Conservation (phyloP, 2,888 invertebrate genomes). For the Yponomeuta evonymella region DNA sequence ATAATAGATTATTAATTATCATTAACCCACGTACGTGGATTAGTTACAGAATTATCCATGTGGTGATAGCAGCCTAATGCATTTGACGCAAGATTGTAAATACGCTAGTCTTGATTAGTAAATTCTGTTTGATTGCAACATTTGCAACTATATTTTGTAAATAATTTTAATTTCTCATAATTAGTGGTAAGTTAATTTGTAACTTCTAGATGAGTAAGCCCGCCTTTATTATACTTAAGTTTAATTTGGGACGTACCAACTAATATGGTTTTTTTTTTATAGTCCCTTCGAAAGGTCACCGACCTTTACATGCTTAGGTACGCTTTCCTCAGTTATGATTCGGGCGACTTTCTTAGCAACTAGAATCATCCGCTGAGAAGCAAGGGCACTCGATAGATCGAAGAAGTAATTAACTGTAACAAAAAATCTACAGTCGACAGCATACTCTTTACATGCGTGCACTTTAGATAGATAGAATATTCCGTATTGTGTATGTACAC, state of each 20-base stretch:
- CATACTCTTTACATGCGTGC: no score
- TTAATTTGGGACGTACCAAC: constrained; percentile 57
- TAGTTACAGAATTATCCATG: no score
- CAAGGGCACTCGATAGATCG: no score
- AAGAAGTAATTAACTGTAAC: no score
- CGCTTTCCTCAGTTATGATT: no score
- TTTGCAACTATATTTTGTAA: constrained; percentile 1
- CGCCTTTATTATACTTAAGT: constrained; percentile 23
- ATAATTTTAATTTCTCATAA: constrained; percentile 2
- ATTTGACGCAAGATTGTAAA: constrained; percentile 2
- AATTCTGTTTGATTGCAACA: background rate
- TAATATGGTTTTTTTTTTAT: background rate
- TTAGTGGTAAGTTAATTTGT: background rate
- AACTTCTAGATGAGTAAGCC: background rate
- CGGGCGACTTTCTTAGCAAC: no score
- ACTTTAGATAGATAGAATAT: no score
- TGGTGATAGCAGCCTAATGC: background rate
- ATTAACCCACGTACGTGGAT: background rate
- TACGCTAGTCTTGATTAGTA: background rate
- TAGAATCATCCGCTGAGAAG: no score
- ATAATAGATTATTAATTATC: background rate
- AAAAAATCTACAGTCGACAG: no score
- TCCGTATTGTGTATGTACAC: no score
- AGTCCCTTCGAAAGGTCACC: background rate
- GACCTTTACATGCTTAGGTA: no score